A percentile compares a stretch with the other conserved stretches of the same genome.
These are phyloP conservation scores for Salticus scenicus DNA, from an alignment of 2,888 invertebrate species.

Conservation along the genomic window DNA sequence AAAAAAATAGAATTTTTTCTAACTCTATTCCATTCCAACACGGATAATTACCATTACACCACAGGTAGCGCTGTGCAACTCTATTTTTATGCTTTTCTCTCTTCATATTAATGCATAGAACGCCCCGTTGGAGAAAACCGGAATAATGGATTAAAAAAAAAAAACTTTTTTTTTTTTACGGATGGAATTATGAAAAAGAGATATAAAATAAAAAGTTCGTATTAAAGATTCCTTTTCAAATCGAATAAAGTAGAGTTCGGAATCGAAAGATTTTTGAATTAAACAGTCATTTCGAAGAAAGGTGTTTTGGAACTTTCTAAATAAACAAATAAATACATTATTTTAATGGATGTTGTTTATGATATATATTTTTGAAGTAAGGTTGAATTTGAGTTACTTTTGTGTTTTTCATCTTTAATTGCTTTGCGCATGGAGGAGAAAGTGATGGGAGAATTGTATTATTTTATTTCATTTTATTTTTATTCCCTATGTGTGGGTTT, in stretches of 20 bases:
- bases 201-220: not conserved
- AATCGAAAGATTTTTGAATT: constrained; percentile 51
- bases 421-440: not conserved
- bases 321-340: constrained; percentile 9
- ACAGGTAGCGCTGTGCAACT: constrained; percentile 55
- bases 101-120: constrained; percentile 57
- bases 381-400: not conserved
- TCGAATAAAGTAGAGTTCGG: constrained; percentile 23
- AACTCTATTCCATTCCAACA: constrained; percentile 16
- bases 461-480: no score
- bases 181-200: not conserved
- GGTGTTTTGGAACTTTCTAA: not conserved
- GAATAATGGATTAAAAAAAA: constrained; percentile 46
- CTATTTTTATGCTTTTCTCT: constrained; percentile 50
- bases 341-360: constrained; percentile 7
- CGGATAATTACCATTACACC: constrained; percentile 64
- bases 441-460: not conserved
- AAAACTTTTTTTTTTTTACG: not conserved
- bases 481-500: not conserved
- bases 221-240: not conserved
- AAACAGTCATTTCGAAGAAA: constrained; percentile 28
- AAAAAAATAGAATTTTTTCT: constrained; percentile 2
- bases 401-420: not conserved
- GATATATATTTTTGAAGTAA: not conserved
- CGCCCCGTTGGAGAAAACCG: constrained; percentile 35